Evolutionary conservation across 2,888 invertebrate species (phyloP).

Genomic region (Disparrhopalites patrizii): DNA sequence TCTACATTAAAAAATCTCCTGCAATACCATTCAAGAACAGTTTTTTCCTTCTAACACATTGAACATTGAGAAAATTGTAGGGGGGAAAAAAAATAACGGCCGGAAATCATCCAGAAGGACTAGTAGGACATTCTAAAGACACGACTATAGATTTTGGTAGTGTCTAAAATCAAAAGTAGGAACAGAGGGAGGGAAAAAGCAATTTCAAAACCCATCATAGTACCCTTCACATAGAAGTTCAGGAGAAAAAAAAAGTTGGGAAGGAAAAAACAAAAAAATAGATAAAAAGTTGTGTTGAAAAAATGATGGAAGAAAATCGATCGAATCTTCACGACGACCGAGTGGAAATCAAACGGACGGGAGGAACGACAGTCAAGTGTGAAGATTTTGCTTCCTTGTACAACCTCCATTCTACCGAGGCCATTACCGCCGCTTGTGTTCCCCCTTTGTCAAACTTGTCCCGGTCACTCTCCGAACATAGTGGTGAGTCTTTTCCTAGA

Average conservation of each 20-base stretch:
- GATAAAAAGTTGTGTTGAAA: neutral
- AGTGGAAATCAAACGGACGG: conserved; percentile 42
- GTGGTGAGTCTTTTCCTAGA: conserved; percentile 46
- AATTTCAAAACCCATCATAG: too few species aligned
- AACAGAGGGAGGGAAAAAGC: neutral
- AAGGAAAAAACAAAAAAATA: too few species aligned
- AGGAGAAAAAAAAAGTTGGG: neutral
- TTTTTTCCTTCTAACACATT: too few species aligned
- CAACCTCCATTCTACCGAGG: conserved; percentile 57
- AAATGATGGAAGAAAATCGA: conserved; percentile 47
- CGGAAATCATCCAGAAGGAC: too few species aligned
- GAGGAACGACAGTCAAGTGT: conserved; percentile 54
- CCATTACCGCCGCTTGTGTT: conserved; percentile 49
- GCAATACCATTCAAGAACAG: too few species aligned
- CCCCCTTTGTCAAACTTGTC: conserved; percentile 49
- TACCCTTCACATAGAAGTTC: neutral
- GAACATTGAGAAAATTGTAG: too few species aligned
- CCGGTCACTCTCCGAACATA: conserved; percentile 46
- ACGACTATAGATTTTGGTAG: too few species aligned
- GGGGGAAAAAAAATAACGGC: too few species aligned
- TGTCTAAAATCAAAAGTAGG: neutral
- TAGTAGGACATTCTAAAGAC: too few species aligned
- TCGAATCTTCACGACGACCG: conserved; percentile 42
- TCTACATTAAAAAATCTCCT: too few species aligned
- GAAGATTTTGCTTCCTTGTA: conserved; percentile 87